phyloP scores from a whole-genome alignment of 2,113 vertebrate species.

The Tringa solitaria region DNA sequence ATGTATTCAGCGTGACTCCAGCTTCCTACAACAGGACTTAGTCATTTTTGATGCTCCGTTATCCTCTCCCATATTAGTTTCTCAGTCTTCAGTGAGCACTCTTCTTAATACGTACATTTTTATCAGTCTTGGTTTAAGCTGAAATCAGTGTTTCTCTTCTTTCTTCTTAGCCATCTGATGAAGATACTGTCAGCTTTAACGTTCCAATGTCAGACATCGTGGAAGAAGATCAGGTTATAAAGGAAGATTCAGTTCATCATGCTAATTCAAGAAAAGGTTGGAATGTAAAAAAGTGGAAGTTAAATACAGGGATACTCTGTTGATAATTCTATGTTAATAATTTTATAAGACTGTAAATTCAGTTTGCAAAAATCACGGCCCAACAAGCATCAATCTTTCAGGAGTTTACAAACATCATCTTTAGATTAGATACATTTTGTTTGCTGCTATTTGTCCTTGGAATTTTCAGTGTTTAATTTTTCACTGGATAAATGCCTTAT shows the following conservation, averaged over 20 bases:
- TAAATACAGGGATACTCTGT: not conserved
- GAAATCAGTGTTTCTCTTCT: not conserved
- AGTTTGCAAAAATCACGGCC: not conserved
- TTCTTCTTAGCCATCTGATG: conserved; percentile 87
- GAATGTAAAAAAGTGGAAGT: not conserved
- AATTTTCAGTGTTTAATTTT: not conserved
- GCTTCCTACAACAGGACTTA: not conserved
- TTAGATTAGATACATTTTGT: not conserved
- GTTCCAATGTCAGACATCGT: conserved; percentile 90
- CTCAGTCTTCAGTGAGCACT: not conserved
- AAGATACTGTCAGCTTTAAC: conserved; percentile 89
- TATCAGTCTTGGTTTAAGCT: not conserved
- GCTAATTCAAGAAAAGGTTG: conserved; percentile 84
- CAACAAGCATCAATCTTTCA: not conserved
- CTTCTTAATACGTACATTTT: not conserved
- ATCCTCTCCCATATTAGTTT: not conserved
- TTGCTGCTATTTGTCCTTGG: not conserved
- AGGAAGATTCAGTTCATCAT: conserved; percentile 84
- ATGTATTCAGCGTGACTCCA: not conserved
- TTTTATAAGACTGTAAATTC: not conserved
- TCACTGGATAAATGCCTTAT: not conserved
- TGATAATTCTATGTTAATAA: not conserved
- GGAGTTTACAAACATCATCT: not conserved
- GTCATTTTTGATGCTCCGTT: not conserved
- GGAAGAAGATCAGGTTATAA: conserved; percentile 87